Evolutionary conservation across 2,113 vertebrate genomes (phyloP), one percentile per base, ranked within the genome.

Genomic region (Trochalopteron elliotii): DNA sequence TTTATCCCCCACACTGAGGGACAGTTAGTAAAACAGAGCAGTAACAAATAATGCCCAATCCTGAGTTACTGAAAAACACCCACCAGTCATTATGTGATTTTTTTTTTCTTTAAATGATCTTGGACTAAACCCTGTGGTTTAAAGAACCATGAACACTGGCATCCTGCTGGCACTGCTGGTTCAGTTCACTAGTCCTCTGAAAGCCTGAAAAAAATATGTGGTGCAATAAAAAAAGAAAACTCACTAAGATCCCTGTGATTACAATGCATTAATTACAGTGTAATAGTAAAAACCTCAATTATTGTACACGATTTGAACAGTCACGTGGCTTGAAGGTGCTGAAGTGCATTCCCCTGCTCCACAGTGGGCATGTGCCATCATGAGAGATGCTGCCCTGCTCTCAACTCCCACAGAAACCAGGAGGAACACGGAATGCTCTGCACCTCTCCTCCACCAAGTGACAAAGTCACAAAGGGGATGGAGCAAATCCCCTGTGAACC

Each of bases 1-100:
- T 96, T 92, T 95, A 74, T 91, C 76, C 56, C 93, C 87, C 94
- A 88, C 95, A 88, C 85, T 81, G 65, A 87, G 83, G 67, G 83
- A 86, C 30, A 87, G 87, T 53, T 33, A 91, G 89, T 72, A 88
- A 72, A 75, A 65, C 27, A 61, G 67, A 92, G 65, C 9, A 44
- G 11, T n/a, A 65, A 76, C 23, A 74, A 92, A 64, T 76, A 92
- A 87, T 1, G 6, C 74, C 63, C 53, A 56, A 27, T 74, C 78
- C n/a, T 68, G 14, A 75, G 87, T 94, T 93, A 91, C 87, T 57
- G n/a, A 81, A 88, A 95, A 69, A 78, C 23, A 83, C 85, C 40
- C 47, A 22, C 81, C 35, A 23, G 44, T 50, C 44, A 33, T 88
- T 25, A 35, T 19, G 25, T 27, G 35, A 68, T 49, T n/a, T 37